A percentile compares a stretch with the other conserved stretches of the same genome.
phyloP scores from a whole-genome alignment of 1,140 invertebrate species.

The Eumeta japonica region DNA sequence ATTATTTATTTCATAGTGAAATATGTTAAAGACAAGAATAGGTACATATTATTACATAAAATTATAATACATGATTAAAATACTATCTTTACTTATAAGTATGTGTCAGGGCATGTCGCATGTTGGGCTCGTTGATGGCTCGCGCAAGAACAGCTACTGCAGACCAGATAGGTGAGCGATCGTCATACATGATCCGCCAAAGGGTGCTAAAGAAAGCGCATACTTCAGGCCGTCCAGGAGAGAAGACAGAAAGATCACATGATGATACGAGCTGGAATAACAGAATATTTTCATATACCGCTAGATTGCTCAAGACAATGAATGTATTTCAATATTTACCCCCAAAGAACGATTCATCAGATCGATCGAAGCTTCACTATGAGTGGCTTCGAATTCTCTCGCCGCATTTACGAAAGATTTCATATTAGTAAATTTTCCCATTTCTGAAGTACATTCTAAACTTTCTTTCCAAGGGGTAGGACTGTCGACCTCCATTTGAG shows the following conservation, averaged over 20 bases:
- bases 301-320: not conserved
- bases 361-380: constrained; percentile 46
- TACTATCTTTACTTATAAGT: constrained; percentile 65
- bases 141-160: constrained; percentile 63
- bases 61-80: no score
- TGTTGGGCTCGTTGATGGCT: constrained; percentile 60
- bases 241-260: constrained; percentile 46
- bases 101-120: constrained; percentile 62
- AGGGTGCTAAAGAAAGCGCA: constrained; percentile 50
- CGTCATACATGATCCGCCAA: constrained; percentile 48
- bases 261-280: constrained; percentile 45
- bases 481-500: constrained; percentile 40
- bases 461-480: constrained; percentile 16
- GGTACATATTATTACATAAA: no score
- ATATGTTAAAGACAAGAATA: no score
- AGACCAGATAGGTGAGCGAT: constrained; percentile 56
- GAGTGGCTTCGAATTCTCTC: constrained; percentile 48
- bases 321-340: constrained; percentile 20
- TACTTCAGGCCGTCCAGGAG: constrained; percentile 44
- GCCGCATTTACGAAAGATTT: constrained; percentile 49
- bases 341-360: constrained; percentile 46
- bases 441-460: constrained; percentile 31
- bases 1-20: no score
- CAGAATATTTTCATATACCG: constrained; percentile 1
- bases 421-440: constrained; percentile 42